A percentile compares a stretch with the other conserved stretches of the same genome.
phyloP scores from a whole-genome alignment of 2,888 invertebrate genomes.

The Halictus quadricinctus region DNA sequence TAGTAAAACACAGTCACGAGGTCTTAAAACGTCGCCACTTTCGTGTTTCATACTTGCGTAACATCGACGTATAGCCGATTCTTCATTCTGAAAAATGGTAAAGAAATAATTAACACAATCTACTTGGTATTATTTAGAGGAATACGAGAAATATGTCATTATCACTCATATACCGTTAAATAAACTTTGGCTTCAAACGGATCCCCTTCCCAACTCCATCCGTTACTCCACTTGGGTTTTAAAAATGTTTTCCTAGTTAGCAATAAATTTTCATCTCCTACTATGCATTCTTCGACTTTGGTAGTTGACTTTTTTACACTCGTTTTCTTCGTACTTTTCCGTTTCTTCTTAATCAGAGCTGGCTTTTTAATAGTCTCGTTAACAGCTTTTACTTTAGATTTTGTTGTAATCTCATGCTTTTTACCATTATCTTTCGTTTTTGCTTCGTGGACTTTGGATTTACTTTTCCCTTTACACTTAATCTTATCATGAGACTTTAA shows the following conservation, averaged over 20 bases:
- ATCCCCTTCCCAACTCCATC: conserved; percentile 96
- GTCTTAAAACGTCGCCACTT: conserved; percentile 92
- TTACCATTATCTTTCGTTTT: conserved; percentile 57
- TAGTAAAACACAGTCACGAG: conserved; percentile 95
- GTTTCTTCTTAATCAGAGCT: conserved; percentile 77
- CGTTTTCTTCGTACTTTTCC: conserved; percentile 82
- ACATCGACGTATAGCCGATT: conserved; percentile 90
- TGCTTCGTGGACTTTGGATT: conserved; percentile 49
- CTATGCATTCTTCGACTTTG: conserved; percentile 76
- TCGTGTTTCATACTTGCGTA: conserved; percentile 95
- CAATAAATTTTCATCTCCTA: conserved; percentile 79
- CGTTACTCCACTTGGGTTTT: conserved; percentile 92
- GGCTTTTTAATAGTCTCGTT: conserved; percentile 59
- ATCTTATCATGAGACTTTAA: conserved; percentile 63
- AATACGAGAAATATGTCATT: not conserved
- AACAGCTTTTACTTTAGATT: conserved; percentile 55
- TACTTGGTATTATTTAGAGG: not conserved
- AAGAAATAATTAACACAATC: not conserved
- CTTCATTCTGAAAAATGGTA: conserved; percentile 86
- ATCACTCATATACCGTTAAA: conserved; percentile 88
- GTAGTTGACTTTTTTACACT: conserved; percentile 79
- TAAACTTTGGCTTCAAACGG: conserved; percentile 92
- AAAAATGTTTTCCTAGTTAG: conserved; percentile 82
- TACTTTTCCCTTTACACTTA: conserved; percentile 53
- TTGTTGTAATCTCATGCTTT: conserved; percentile 53